Evolutionary conservation across 2,888 invertebrate species (phyloP), one percentile per base, ranked within the genome.

Genomic region (Parnassius mnemosyne): DNA sequence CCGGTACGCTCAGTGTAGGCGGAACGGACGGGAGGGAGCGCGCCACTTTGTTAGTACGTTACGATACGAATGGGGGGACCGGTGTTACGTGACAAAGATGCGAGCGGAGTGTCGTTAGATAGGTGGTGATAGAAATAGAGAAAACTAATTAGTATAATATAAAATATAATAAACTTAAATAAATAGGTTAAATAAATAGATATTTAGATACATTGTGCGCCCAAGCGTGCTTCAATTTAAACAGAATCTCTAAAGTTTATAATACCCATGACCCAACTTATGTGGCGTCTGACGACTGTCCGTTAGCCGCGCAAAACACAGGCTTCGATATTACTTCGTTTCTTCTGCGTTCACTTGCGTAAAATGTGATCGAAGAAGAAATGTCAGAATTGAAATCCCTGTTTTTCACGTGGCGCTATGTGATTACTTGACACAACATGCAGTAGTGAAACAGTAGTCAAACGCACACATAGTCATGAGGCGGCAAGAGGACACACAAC

Each of bases 401-500:
- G 77, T 77, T 73, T 70, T 70, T 66, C 65, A 66, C 66, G 60
- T 20, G 49, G 46, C 49, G 57, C 65, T 53, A 57, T 10, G 10
- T 16, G 13, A n/a, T 57, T 52, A 61, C 50, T 56, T 57, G 53
- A 68, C 69, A 69, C 67, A 55, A 57, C 85, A 86, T 85, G 87
- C 68, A 71, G 76, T 34, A 34, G 11, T 49, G 3, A 79, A 80
- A 84, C 88, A 78, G 75, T 75, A 79, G 85, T 84, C 83, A 82
- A 84, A 81, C 84, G 77, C 71, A 76, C 76, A 71, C 77, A 79
- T 78, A 75, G 68, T 71, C 74, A 75, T 71, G 79, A 75, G 79
- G 81, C 79, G 81, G 82, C 75, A 79, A 80, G 78, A 78, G 75
- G 84, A 82, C 80, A 79, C 85, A 76, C 84, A 81, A 84, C 88